Conservation (phyloP, 2,888 invertebrate genomes). For the Chirona hameri region DNA sequence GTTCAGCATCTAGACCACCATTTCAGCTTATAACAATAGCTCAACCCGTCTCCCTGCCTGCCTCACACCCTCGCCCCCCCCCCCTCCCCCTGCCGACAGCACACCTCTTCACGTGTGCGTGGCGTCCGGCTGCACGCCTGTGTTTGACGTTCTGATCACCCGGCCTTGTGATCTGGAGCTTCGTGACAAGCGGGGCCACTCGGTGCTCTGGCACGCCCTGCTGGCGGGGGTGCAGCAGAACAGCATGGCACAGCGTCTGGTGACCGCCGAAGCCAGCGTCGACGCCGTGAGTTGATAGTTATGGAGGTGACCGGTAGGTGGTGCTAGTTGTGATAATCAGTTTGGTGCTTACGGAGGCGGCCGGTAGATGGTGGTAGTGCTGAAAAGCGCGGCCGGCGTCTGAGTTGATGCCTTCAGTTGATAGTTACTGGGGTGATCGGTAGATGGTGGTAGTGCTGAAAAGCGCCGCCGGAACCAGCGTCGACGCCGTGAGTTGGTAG, state of each 20-base stretch:
- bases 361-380: not conserved
- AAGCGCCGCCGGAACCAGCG: too few relatives aligned
- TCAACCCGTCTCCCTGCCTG: too few relatives aligned
- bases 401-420: too few relatives aligned
- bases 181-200: conserved; percentile 67
- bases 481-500: too few relatives aligned
- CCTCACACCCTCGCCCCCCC: not conserved
- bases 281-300: conserved; percentile 42
- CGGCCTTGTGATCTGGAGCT: conserved; percentile 55
- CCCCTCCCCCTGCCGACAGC: conserved; percentile 49
- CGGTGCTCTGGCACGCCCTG: conserved; percentile 74
- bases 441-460: too few relatives aligned
- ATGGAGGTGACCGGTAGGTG: too few relatives aligned
- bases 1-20: too few relatives aligned
- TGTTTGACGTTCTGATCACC: conserved; percentile 70
- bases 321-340: too few relatives aligned
- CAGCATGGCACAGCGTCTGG: conserved; percentile 44
- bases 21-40: too few relatives aligned
- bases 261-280: conserved; percentile 47
- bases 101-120: conserved; percentile 81
- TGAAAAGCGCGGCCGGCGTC: too few relatives aligned
- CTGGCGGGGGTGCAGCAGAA: conserved; percentile 34
- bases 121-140: conserved; percentile 66
- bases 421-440: too few relatives aligned
- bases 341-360: not conserved